phyloP scores from a whole-genome alignment of 2,797 vertebrate species.

The Pangasius macronema region DNA sequence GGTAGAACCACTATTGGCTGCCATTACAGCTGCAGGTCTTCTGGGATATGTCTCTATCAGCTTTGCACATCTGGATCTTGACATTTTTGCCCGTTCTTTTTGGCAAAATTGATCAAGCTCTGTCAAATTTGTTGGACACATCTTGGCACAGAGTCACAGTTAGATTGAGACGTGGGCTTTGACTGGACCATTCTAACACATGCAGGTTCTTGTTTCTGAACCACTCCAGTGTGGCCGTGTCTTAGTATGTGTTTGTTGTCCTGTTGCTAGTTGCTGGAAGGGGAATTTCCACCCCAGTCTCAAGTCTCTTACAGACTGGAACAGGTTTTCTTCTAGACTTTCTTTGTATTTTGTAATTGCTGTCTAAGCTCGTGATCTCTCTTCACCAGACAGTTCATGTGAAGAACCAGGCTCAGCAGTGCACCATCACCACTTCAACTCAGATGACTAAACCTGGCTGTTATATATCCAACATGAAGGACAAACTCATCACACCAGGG shows the following conservation, averaged over 20 bases:
- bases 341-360: not conserved
- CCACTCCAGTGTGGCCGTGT: not conserved
- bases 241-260: not conserved
- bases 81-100: not conserved
- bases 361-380: not conserved
- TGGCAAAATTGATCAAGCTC: not conserved
- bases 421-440: conserved; percentile 76
- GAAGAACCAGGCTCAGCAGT: conserved; percentile 79
- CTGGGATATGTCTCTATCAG: not conserved
- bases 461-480: conserved; percentile 81
- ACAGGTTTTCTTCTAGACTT: not conserved
- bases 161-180: not conserved
- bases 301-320: not conserved
- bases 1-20: not conserved
- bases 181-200: not conserved
- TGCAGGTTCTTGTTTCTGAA: not conserved
- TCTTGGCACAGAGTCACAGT: not conserved
- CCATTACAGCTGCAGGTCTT: not conserved
- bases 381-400: conserved; percentile 67
- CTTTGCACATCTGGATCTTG: not conserved
- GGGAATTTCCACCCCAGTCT: not conserved
- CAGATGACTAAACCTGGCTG: conserved; percentile 89
- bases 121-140: not conserved
- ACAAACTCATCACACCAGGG: conserved; percentile 80
- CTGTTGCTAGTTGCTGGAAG: not conserved